phyloP scores from a whole-genome alignment of 2,113 vertebrate genomes.

The Heterotis niloticus region DNA sequence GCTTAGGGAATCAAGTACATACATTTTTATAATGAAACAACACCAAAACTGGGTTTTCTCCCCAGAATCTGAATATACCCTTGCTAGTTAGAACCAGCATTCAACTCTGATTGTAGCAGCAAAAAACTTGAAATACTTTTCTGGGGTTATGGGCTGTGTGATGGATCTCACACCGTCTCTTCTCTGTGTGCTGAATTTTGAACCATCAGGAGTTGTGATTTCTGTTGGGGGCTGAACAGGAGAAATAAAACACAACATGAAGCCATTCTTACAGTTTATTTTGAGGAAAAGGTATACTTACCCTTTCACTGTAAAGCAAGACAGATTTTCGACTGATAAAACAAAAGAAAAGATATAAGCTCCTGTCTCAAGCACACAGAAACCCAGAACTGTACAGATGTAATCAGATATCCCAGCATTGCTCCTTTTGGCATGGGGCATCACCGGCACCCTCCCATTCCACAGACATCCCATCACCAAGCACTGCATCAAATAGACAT shows the following conservation, averaged over 20 bases:
- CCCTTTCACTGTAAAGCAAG: too few relatives aligned
- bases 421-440: too few relatives aligned
- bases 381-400: background rate
- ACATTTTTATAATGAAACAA: too few relatives aligned
- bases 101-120: background rate
- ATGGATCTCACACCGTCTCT: slow-evolving; percentile 32
- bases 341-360: too few relatives aligned
- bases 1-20: too few relatives aligned
- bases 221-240: slow-evolving; percentile 36
- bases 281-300: too few relatives aligned
- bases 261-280: background rate
- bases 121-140: slow-evolving; percentile 64
- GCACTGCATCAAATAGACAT: background rate
- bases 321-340: too few relatives aligned
- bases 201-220: slow-evolving; percentile 43
- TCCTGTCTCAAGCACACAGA: background rate
- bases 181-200: slow-evolving; percentile 51
- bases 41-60: too few relatives aligned
- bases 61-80: too few relatives aligned
- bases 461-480: background rate
- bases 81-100: too few relatives aligned
- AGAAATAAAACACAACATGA: background rate
- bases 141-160: slow-evolving; percentile 57
- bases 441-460: too few relatives aligned
- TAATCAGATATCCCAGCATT: background rate